Evolutionary conservation across 2,888 invertebrate genomes (phyloP), one percentile per base, ranked within the genome.

Genomic region (Aphrophora alni): DNA sequence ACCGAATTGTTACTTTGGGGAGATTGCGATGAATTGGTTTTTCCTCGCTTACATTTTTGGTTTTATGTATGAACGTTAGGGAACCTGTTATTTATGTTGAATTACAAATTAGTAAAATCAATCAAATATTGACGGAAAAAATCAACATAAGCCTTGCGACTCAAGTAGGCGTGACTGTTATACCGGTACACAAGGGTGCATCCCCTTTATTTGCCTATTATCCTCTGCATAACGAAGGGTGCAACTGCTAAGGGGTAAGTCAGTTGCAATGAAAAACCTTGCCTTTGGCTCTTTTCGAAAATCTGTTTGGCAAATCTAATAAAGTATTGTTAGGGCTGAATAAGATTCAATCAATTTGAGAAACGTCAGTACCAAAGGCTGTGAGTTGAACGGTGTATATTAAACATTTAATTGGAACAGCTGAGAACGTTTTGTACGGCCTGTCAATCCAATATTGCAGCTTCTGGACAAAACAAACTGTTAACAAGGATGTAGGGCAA

Each of bases 131-230:
- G n/a, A n/a, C n/a, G n/a, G n/a, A n/a, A n/a, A n/a, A n/a, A n/a
- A n/a, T n/a, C n/a, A n/a, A n/a, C n/a, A n/a, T n/a, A n/a, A n/a
- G 59, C 44, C 4, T 21, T 21, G 21, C 21, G 1, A 21, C 21
- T 21, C 59, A 59, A 59, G 59, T 59, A 59, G 59, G 59, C 59
- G 59, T 21, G 59, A 44, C 59, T 59, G 59, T n/a, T 59, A 59
- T 21, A 59, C 59, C 59, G 59, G n/a, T 21, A 59, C 21, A 59
- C 59, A 59, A 59, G 59, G 59, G 59, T 59, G 59, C 59, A 59
- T 59, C 59, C 78, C 72, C 51, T 78, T 71, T 78, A 72, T 77
- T 77, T 77, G 77, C 59, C 78, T 72, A 78, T 51, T 72, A 71
- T 51, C 12, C 78, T 70, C 14, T 51, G 51, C 24, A 38, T 38